Conservation (phyloP, 2,113 vertebrate genomes). For the Columbina picui region DNA sequence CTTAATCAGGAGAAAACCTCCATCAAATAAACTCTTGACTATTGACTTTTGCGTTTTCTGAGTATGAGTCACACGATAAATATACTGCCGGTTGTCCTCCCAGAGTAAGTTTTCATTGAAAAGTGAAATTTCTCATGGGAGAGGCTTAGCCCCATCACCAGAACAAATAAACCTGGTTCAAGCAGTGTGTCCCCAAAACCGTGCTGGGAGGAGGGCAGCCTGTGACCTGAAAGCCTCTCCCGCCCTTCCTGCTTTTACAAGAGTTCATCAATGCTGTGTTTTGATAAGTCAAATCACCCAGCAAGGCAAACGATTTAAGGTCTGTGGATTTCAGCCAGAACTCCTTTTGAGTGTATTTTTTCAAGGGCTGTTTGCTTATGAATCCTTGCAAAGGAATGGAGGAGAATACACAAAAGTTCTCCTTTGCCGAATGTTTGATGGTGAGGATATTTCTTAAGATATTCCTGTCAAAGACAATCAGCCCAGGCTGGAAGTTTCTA, state of each 20-base stretch:
- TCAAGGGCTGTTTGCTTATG: conserved; percentile 38
- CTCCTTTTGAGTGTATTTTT: conserved; percentile 46
- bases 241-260: conserved; percentile 4
- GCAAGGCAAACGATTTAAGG: conserved; percentile 4
- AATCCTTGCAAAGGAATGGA: conserved; percentile 38
- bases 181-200: neutral
- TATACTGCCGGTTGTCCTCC: conserved; percentile 56
- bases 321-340: conserved; percentile 14
- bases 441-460: neutral
- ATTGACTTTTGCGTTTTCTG: conserved; percentile 69
- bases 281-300: conserved; percentile 19
- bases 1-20: conserved; percentile 70
- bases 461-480: neutral
- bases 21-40: conserved; percentile 69
- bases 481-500: neutral
- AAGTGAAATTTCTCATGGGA: conserved; percentile 71
- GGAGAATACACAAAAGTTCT: neutral
- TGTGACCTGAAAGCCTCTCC: neutral
- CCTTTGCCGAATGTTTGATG: neutral
- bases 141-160: conserved; percentile 5
- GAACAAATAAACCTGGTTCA: conserved; percentile 28
- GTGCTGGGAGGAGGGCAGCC: neutral
- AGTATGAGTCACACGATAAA: conserved; percentile 73
- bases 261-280: neutral
- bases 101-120: conserved; percentile 64